These are phyloP conservation scores for Jordanella pulchra DNA, from an alignment of 2,797 vertebrate genomes.

Conservation along the genomic window DNA sequence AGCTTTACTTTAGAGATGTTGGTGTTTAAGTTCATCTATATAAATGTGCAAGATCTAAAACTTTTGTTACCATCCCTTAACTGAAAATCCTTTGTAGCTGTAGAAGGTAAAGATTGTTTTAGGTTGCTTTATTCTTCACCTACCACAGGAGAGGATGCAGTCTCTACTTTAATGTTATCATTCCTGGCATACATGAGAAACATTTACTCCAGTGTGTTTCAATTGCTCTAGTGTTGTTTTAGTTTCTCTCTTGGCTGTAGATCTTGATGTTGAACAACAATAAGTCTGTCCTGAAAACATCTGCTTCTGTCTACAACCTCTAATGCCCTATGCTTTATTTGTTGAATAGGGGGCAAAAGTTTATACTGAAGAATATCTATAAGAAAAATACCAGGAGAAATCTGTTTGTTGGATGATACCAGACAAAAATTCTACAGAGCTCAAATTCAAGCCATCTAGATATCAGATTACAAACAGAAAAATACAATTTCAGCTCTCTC, in stretches of 20 bases:
- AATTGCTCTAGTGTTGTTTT: background rate
- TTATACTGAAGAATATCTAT: background rate
- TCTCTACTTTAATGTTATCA: background rate
- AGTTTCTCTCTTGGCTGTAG: background rate
- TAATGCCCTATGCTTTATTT: background rate
- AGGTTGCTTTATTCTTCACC: background rate
- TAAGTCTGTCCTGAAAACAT: background rate
- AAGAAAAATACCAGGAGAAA: background rate
- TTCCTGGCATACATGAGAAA: background rate
- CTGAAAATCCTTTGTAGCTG: background rate
- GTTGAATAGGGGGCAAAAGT: too few relatives aligned
- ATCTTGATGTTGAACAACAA: background rate
- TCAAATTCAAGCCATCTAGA: conserved; percentile 1
- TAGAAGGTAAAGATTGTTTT: background rate
- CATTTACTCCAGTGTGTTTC: background rate
- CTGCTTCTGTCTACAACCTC: background rate
- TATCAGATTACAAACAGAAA: background rate
- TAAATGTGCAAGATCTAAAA: background rate
- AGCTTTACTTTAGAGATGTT: background rate
- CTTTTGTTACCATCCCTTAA: background rate
- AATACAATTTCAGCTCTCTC: background rate
- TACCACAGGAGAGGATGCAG: background rate
- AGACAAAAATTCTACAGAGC: background rate
- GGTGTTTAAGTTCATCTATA: background rate
- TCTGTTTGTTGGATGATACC: background rate